phyloP scores from a whole-genome alignment of 2,113 vertebrate genomes.

The Monopterus albus region DNA sequence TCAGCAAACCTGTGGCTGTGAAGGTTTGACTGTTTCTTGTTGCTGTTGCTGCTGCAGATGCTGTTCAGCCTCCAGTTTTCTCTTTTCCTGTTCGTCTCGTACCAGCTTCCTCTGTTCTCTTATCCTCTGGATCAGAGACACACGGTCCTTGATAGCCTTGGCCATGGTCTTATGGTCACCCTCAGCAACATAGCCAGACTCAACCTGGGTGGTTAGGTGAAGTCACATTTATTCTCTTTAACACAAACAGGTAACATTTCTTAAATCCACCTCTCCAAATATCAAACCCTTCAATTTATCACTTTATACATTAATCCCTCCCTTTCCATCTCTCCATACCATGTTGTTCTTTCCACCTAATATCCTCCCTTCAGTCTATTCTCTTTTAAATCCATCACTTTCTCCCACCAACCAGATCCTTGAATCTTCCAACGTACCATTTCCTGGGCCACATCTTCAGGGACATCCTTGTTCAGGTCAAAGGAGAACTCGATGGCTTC shows the following conservation, averaged over 20 bases:
- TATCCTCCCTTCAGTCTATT: not conserved
- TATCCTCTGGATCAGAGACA: conserved; percentile 95
- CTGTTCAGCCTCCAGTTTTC: conserved; percentile 83
- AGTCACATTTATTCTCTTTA: not conserved
- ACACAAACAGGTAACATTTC: not conserved
- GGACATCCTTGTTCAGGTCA: conserved; percentile 94
- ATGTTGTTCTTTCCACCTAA: not conserved
- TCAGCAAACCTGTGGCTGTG: conserved; percentile 63
- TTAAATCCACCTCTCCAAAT: not conserved
- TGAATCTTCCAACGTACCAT: conserved; percentile 85
- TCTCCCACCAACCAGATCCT: not conserved
- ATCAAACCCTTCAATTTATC: not conserved
- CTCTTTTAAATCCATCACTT: not conserved
- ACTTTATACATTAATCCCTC: not conserved
- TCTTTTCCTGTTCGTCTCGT: conserved; percentile 93
- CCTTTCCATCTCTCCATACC: not conserved
- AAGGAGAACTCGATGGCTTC: conserved; percentile 99
- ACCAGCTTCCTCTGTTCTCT: conserved; percentile 95
- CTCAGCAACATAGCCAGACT: conserved; percentile 98
- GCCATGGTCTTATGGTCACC: conserved; percentile 99
- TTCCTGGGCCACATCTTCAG: conserved; percentile 99
- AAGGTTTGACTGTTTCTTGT: conserved; percentile 62
- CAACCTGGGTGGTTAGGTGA: conserved; percentile 83
- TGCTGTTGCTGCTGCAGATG: conserved; percentile 17
- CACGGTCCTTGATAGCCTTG: conserved; percentile 98